Evolutionary conservation across 2,113 vertebrate genomes (phyloP).

Genomic region (Oncorhynchus masou): DNA sequence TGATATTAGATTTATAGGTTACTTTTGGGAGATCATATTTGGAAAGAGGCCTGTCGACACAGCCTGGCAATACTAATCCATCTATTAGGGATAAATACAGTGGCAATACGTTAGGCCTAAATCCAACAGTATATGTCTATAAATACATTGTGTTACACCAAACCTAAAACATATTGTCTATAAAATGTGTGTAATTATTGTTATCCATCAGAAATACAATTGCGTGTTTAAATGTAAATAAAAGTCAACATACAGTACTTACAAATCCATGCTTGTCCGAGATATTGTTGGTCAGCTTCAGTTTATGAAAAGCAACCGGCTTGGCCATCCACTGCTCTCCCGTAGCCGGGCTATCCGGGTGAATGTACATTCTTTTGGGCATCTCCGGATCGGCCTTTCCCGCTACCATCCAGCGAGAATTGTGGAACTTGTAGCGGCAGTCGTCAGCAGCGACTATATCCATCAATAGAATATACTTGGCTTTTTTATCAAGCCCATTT

Average conservation of each 20-base stretch:
- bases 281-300: conserved; percentile 99
- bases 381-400: conserved; percentile 98
- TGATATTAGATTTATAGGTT: neutral
- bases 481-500: conserved; percentile 96
- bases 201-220: too few relatives aligned
- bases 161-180: too few relatives aligned
- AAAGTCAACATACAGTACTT: conserved; percentile 69
- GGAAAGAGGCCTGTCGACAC: neutral
- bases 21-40: neutral
- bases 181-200: too few relatives aligned
- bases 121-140: neutral
- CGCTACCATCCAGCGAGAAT: conserved; percentile 98
- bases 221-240: too few relatives aligned
- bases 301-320: conserved; percentile 96
- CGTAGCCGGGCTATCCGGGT: conserved; percentile 96
- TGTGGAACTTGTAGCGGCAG: conserved; percentile 98
- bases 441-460: conserved; percentile 98
- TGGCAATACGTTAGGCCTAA: neutral
- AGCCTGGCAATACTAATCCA: neutral
- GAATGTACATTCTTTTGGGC: conserved; percentile 99
- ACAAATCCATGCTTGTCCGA: conserved; percentile 99
- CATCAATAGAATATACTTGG: conserved; percentile 97
- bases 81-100: neutral
- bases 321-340: conserved; percentile 99
- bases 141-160: too few relatives aligned